Base-by-base conservation (phyloP, 2,797 vertebrate species). In the Eulemur coronatus region DNA sequence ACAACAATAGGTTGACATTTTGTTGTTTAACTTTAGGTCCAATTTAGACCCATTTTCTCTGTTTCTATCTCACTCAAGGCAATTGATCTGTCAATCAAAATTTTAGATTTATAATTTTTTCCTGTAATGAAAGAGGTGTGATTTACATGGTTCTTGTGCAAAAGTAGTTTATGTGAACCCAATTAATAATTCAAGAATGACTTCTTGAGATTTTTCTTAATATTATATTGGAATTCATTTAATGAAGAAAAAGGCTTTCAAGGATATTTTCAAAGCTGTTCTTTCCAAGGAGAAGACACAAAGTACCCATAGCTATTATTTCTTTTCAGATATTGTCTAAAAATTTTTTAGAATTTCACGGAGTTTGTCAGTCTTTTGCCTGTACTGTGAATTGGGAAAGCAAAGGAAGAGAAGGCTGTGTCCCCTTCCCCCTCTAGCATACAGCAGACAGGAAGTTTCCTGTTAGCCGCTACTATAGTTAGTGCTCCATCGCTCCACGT, bases 111-210 rank as follows among this genome's bases (percentile, higher is more conserved):
- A 38, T 57, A 84, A 26, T 48, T 84, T 59, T 33, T 33, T 84
- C 41, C 41, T 48, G 22, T 61, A 43, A 78, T 43, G 41, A 84
- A 70, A 70, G 46, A 89, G 35, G 73, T 46, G 15, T n/a, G 17
- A 86, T 72, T 95, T 91, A 59, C 73, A 80, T 28, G 85, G 33
- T 61, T 59, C 87, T 80, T 30, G 17, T 63, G 63, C n/a, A 55
- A 72, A 91, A 46, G 65, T 55, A 63, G 63, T 57, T 63, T 63
- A 41, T 33, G 55, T 63, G 35, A 73, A 46, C 48, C 35, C 24
- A 65, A 52, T 85, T 91, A 85, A 72, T 63, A 85, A 90, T 70
- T 61, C 15, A 41, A 11, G 30, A 79, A 46, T 63, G 65, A 50
- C 81, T 79, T 89, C 26, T 65, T 72, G 70, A 78, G 50, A 55